These are phyloP conservation scores for Notolepis coatsorum DNA, from an alignment of 2,797 vertebrate species.

Conservation along the genomic window DNA sequence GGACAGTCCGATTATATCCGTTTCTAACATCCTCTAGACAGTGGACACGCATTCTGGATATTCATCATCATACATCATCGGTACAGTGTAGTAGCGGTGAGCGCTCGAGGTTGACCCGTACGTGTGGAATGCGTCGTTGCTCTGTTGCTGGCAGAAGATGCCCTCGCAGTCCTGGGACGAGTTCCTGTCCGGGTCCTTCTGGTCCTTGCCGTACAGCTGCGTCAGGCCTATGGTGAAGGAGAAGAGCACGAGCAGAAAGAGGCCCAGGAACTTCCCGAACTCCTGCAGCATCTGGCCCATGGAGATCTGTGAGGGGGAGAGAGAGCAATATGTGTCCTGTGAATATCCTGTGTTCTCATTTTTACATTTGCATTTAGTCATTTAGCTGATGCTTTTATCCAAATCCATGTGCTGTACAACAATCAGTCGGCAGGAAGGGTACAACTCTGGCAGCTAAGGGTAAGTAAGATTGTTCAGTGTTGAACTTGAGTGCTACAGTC, in stretches of 20 bases:
- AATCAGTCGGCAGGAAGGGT: no score
- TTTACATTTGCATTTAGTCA: no score
- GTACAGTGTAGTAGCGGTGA: slow-evolving; percentile 4
- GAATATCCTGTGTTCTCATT: no score
- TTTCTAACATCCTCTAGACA: slow-evolving; percentile 8
- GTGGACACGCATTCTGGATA: slow-evolving; percentile 13
- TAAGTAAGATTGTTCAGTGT: no score
- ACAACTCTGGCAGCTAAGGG: no score
- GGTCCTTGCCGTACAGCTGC: slow-evolving; percentile 94
- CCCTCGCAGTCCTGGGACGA: slow-evolving; percentile 89
- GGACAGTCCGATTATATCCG: not conserved
- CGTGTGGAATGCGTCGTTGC: slow-evolving; percentile 96
- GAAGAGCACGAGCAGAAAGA: slow-evolving; percentile 97
- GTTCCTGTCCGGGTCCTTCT: slow-evolving; percentile 74
- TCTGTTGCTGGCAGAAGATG: slow-evolving; percentile 95
- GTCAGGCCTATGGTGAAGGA: slow-evolving; percentile 98
- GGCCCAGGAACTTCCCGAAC: slow-evolving; percentile 97
- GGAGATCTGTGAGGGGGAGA: slow-evolving; percentile 96
- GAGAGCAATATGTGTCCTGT: no score
- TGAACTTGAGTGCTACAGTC: no score
- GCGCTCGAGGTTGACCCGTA: slow-evolving; percentile 67
- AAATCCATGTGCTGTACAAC: no score
- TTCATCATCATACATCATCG: slow-evolving; percentile 12
- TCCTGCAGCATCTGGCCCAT: slow-evolving; percentile 99
- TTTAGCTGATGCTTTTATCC: no score